Conservation (phyloP, 2,113 vertebrate species). For the Dasypus novemcinctus region DNA sequence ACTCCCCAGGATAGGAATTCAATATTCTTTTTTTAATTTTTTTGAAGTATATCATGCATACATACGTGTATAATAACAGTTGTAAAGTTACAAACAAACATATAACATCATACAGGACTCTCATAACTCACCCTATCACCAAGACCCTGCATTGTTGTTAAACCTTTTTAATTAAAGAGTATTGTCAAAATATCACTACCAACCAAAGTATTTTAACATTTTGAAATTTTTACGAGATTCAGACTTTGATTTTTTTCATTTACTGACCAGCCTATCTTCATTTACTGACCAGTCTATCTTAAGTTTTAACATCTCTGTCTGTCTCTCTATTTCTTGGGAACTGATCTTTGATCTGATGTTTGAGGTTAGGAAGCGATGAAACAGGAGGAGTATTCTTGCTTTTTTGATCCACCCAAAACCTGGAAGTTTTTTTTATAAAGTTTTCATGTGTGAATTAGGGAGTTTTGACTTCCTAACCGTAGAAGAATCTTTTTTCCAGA, state of each 20-base stretch:
- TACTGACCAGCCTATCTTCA: not conserved
- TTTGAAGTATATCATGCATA: no score
- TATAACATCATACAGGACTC: no score
- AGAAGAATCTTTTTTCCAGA: not conserved
- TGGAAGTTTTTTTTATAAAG: not conserved
- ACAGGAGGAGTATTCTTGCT: not conserved
- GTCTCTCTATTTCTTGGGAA: constrained; percentile 34
- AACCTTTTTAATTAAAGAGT: no score
- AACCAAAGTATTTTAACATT: no score
- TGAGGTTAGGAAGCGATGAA: constrained; percentile 42
- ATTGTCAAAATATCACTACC: no score
- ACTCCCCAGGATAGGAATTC: no score
- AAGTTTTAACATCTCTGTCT: constrained; percentile 24
- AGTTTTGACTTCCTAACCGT: constrained; percentile 18
- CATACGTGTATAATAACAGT: no score
- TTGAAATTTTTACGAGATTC: not conserved
- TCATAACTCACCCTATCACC: no score
- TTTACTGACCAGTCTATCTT: constrained; percentile 21
- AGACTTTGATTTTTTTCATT: not conserved
- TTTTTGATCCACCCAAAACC: constrained; percentile 6
- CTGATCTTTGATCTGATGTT: constrained; percentile 12
- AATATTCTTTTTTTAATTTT: no score
- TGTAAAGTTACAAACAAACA: no score
- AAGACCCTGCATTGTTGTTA: no score
- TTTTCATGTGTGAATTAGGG: not conserved